Evolutionary conservation across 2,797 vertebrate species (phyloP).

Genomic region (Pipistrellus pipistrellus): DNA sequence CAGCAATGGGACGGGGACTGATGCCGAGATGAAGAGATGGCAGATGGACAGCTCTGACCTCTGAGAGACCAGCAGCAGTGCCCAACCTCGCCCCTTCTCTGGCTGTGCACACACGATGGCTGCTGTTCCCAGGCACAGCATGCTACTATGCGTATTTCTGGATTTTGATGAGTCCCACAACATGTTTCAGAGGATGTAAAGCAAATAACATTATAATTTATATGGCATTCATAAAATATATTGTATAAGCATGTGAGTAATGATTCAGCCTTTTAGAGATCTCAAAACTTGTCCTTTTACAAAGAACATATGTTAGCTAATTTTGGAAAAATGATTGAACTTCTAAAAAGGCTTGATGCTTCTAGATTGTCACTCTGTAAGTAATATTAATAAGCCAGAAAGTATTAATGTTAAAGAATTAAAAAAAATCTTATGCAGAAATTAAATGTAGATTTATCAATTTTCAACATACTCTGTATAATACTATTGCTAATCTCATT

Average conservation of each 20-base stretch:
- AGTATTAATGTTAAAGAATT: not conserved
- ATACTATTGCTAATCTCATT: not conserved
- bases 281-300: conserved; percentile 65
- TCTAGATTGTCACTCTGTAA: not conserved
- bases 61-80: not conserved
- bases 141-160: not conserved
- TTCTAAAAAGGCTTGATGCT: conserved; percentile 15
- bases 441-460: not conserved
- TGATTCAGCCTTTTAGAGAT: conserved; percentile 39
- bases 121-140: not conserved
- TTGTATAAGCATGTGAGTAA: conserved; percentile 61
- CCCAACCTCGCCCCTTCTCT: not conserved
- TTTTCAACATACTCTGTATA: conserved; percentile 20
- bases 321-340: conserved; percentile 53
- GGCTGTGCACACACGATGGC: rapidly evolving
- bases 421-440: not conserved
- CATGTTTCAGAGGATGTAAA: not conserved
- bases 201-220: conserved; percentile 37
- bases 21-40: not conserved
- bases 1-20: not conserved
- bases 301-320: conserved; percentile 53
- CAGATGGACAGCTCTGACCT: not conserved
- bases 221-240: conserved; percentile 58
- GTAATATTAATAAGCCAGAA: conserved; percentile 8
- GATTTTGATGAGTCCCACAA: conserved; percentile 48